Conservation (phyloP, 64 coral and sea anemone genomes). For the Montipora sp. region DNA sequence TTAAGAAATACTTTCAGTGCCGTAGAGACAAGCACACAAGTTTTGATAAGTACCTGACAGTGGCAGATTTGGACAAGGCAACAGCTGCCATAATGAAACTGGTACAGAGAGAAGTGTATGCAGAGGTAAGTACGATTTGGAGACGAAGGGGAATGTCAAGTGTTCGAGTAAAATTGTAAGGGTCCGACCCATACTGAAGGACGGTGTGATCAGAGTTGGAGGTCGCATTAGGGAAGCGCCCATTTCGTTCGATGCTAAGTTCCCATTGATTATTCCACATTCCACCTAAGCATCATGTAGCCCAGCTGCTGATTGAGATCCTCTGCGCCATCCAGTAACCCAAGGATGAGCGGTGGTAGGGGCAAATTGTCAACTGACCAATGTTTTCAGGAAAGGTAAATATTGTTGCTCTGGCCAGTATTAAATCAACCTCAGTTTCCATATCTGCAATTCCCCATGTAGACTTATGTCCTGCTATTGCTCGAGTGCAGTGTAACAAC, state of each 20-base stretch:
- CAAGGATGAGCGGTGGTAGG: too few relatives aligned
- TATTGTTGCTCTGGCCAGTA: too few relatives aligned
- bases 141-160: background rate
- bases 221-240: conserved; percentile 30
- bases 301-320: conserved; percentile 32
- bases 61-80: too few relatives aligned
- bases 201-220: conserved; percentile 1
- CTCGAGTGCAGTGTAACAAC: too few relatives aligned
- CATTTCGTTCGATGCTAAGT: background rate
- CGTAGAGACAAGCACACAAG: background rate
- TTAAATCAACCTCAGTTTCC: too few relatives aligned
- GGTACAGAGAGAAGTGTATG: background rate
- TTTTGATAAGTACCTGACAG: background rate
- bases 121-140: conserved; percentile 20
- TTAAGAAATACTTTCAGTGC: conserved; percentile 16
- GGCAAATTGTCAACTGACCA: too few relatives aligned
- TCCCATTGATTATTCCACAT: too few relatives aligned
- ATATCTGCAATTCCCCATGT: too few relatives aligned
- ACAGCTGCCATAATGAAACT: too few relatives aligned
- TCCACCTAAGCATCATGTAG: background rate
- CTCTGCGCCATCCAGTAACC: too few relatives aligned
- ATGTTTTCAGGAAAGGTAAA: too few relatives aligned
- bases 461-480: too few relatives aligned
- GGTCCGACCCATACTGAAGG: conserved; percentile 7
- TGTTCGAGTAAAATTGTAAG: background rate